Conservation (phyloP, 2,113 vertebrate genomes). For the Equus quagga region DNA sequence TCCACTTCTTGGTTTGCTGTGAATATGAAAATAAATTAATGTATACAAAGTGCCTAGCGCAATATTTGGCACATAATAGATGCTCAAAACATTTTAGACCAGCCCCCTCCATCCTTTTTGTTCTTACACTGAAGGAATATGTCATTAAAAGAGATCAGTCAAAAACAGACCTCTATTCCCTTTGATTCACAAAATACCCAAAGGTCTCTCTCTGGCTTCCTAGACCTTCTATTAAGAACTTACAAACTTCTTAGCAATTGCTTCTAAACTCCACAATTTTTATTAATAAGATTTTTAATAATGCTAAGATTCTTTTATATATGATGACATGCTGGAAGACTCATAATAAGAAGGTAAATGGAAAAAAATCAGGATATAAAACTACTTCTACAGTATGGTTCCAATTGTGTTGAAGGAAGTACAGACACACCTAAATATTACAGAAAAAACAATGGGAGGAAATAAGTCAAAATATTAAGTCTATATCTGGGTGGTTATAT, state of each 20-base stretch:
- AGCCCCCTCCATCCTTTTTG: neutral
- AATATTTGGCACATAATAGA: neutral
- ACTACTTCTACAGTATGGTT: neutral
- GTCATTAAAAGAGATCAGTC: neutral
- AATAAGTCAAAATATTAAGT: neutral
- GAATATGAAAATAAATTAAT: constrained; percentile 27
- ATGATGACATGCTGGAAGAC: neutral
- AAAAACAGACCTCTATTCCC: neutral
- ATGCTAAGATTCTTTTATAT: neutral
- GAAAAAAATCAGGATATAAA: neutral
- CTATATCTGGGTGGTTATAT: neutral
- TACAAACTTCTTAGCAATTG: neutral
- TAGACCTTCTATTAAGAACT: constrained; percentile 26
- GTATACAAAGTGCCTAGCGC: neutral
- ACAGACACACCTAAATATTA: neutral
- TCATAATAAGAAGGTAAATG: neutral
- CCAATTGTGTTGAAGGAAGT: neutral
- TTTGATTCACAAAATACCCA: neutral
- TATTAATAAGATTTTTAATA: neutral
- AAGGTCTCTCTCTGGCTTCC: neutral
- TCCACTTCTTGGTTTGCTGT: neutral
- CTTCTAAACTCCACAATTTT: neutral
- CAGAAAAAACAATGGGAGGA: neutral
- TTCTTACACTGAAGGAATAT: neutral
- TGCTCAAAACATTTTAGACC: neutral